Conservation (phyloP, 2,888 invertebrate species). For the Ferdinandea cuprea region DNA sequence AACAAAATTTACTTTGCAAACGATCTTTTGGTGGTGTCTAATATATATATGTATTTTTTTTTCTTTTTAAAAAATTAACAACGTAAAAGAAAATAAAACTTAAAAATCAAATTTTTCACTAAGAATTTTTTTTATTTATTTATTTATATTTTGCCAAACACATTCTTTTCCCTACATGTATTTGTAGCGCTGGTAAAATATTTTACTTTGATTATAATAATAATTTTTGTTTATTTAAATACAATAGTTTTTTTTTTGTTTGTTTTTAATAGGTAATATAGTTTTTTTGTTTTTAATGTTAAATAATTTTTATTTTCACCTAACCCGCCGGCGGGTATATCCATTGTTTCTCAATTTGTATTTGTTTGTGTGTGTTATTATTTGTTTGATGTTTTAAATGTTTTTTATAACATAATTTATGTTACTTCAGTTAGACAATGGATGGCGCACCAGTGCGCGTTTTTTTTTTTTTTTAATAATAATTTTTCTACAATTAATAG, state of each 20-base stretch:
- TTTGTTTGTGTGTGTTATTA: slow-evolving; percentile 33
- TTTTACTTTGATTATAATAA: slow-evolving; percentile 50
- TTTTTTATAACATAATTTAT: slow-evolving; percentile 32
- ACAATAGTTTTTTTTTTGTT: slow-evolving; percentile 30
- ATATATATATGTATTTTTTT: slow-evolving; percentile 40
- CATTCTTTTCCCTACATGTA: slow-evolving; percentile 33
- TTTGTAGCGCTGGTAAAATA: slow-evolving; percentile 45
- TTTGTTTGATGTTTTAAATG: slow-evolving; percentile 28
- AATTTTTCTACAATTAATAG: slow-evolving; percentile 51
- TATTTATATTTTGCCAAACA: slow-evolving; percentile 37
- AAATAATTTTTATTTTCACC: slow-evolving; percentile 51
- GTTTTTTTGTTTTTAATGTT: slow-evolving; percentile 47
- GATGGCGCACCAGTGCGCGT: slow-evolving; percentile 70
- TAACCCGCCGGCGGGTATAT: slow-evolving; percentile 75
- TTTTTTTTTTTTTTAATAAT: slow-evolving; percentile 29
- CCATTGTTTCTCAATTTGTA: slow-evolving; percentile 43
- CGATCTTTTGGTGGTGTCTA: slow-evolving; percentile 77
- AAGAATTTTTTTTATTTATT: slow-evolving; percentile 38
- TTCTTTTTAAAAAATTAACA: slow-evolving; percentile 38
- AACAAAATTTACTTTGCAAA: slow-evolving; percentile 30
- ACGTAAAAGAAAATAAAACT: slow-evolving; percentile 30
- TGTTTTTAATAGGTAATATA: too few relatives aligned
- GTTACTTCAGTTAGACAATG: slow-evolving; percentile 43
- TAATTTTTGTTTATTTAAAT: slow-evolving; percentile 37
- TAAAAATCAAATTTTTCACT: slow-evolving; percentile 29